Conservation (phyloP, 2,113 vertebrate species). For the Notothenia coriiceps region DNA sequence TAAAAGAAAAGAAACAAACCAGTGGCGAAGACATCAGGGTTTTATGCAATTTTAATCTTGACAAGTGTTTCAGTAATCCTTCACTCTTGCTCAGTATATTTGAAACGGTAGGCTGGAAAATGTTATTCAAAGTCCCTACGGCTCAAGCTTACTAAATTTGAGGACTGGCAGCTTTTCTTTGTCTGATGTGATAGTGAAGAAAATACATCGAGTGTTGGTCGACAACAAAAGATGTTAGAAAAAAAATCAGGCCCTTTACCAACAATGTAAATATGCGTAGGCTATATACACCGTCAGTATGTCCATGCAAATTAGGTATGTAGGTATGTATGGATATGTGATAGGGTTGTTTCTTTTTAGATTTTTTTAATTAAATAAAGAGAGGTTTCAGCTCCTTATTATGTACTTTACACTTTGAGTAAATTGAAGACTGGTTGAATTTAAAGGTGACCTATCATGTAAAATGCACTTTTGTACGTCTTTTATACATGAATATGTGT, state of each 20-base stretch:
- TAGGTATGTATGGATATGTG: background rate
- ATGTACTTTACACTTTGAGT: no score
- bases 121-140: background rate
- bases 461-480: no score
- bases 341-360: no score
- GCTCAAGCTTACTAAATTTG: background rate
- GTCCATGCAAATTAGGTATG: background rate
- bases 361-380: no score
- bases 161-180: background rate
- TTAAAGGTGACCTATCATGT: no score
- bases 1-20: background rate
- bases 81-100: background rate
- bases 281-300: background rate
- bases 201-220: no score
- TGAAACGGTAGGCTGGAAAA: background rate
- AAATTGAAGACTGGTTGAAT: background rate
- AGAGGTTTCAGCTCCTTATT: no score
- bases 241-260: background rate
- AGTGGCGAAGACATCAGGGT: background rate
- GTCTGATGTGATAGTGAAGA: background rate
- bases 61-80: background rate
- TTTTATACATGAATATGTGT: no score
- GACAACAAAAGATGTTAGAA: no score
- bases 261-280: background rate
- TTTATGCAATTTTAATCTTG: constrained; percentile 4